A percentile compares a stretch with the other conserved stretches of the same genome.
phyloP scores from a whole-genome alignment of 2,888 invertebrate genomes.

The Piscicola geometra region DNA sequence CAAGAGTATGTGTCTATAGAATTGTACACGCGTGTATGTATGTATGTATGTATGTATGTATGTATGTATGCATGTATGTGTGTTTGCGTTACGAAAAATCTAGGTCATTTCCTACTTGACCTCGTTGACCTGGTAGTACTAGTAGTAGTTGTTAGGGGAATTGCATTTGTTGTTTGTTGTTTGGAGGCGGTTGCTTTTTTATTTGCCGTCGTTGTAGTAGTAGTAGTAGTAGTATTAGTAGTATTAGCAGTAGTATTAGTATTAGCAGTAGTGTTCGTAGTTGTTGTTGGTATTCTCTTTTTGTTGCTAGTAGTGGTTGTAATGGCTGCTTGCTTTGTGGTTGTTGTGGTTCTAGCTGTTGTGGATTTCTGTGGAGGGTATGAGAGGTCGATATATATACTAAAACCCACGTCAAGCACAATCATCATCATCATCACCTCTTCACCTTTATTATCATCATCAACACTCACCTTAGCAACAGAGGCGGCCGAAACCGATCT shows the following conservation, averaged over 20 bases:
- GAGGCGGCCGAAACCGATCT: neutral
- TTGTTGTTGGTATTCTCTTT: neutral
- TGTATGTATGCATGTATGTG: too few species aligned
- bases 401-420: too few species aligned
- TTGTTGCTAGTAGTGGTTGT: neutral
- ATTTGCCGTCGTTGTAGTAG: neutral
- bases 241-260: neutral
- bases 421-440: too few species aligned
- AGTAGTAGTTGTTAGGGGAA: neutral
- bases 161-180: neutral
- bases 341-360: neutral
- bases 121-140: conserved; percentile 13
- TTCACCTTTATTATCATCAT: too few species aligned
- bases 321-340: neutral
- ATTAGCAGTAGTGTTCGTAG: neutral
- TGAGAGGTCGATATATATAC: neutral
- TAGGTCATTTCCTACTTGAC: conserved; percentile 22
- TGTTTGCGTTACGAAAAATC: too few species aligned
- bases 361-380: neutral
- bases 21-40: too few species aligned
- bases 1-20: too few species aligned
- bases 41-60: too few species aligned
- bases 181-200: neutral
- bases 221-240: neutral
- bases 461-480: neutral